Base-by-base conservation (phyloP, 2,797 vertebrate species). In the Chelon auratus region DNA sequence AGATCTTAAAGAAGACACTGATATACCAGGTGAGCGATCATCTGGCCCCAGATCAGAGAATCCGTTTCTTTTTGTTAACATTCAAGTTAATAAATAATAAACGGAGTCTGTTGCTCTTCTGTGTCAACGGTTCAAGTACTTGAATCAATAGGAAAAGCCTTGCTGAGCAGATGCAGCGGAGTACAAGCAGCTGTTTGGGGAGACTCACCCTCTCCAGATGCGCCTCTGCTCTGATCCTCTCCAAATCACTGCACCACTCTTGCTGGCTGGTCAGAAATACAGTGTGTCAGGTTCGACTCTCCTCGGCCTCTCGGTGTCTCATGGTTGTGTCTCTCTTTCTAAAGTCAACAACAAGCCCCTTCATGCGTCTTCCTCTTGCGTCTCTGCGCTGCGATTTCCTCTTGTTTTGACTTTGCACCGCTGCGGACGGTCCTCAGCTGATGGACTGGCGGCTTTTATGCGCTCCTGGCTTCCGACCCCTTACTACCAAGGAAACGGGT, bases 181-280 rank as follows among this genome's bases (percentile, higher is more conserved):
- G 51, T 9, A 30, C 12, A 14, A 62, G 37, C 62, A 74, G 53
- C 60, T 76, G 71, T 40, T 59, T n/a, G 13, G 13, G n/a, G 9
- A 9, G 17, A 68, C 86, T 89, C 74, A 92, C 90, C 91, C 74
- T 64, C 37, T 84, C 68, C 43, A 66, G 70, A 26, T 20, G 69
- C 48, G 18, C 24, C 26, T 55, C 51, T 18, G 36, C 36, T 0
- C 42, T 39, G 2, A 7, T 55, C 58, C 69, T 72, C 72, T 22
- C 47, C 48, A 15, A 66, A 17, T 22, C 4, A 43, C 40, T 53
- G 50, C 1, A 33, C 4, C 10, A 24, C 40, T 37, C 18, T 4
- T 15, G 7, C n/a, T 17, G 14, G 2, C 1, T 37, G 58, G 11
- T 59, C 15, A 36, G 1, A 58, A 57, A 47, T 2, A 4, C 6